Percentiles rank a stretch among this genome's conserved stretches.
phyloP scores from a whole-genome alignment of 1,140 invertebrate species.

The Holotrichia oblita region DNA sequence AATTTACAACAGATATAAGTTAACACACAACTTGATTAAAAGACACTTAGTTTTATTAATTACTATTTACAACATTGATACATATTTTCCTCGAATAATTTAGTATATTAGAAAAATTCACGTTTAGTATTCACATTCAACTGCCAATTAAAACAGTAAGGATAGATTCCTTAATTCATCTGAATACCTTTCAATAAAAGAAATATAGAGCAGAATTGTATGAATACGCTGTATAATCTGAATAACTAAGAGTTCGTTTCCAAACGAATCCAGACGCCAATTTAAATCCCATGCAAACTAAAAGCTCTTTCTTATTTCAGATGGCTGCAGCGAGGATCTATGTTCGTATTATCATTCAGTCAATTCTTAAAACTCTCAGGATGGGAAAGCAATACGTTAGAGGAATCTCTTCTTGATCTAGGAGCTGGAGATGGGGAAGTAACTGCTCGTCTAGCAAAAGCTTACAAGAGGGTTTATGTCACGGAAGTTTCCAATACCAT shows the following conservation, averaged over 20 bases:
- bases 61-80: no score
- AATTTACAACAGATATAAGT: no score
- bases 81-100: no score
- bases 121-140: no score
- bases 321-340: conserved; percentile 85
- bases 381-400: conserved; percentile 56
- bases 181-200: no score
- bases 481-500: conserved; percentile 90
- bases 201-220: no score
- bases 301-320: conserved; percentile 64
- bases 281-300: conserved; percentile 33
- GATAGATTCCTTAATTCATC: no score
- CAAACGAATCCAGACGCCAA: conserved; percentile 18
- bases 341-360: conserved; percentile 87
- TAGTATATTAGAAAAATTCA: no score
- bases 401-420: conserved; percentile 78
- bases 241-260: background rate
- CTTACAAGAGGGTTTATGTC: conserved; percentile 78
- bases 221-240: background rate
- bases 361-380: conserved; percentile 74
- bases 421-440: conserved; percentile 93
- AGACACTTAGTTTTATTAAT: no score
- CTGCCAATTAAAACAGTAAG: no score
- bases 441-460: conserved; percentile 76
- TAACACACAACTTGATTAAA: no score